Base-by-base conservation (phyloP, 2,797 vertebrate genomes). In the Cirrhinus molitorella region DNA sequence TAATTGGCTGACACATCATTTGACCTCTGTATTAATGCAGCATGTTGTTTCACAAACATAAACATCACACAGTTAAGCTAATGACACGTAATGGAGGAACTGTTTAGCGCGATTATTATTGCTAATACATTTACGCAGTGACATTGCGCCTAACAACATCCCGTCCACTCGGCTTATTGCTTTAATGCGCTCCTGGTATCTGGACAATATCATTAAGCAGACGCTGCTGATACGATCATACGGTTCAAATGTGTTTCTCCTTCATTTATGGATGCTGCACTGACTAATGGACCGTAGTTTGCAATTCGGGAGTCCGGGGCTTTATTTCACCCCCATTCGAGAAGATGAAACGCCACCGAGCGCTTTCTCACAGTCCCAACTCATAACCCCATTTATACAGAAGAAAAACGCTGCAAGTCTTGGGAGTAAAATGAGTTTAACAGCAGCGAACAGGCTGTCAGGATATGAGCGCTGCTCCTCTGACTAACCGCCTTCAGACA, bases 371-470 rank as follows among this genome's bases (percentile, higher is more conserved):
- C 43, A 81, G 67, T 51, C 57, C 37, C 31, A 65, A 73, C 28
- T 37, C 43, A 81, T 81, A 74, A 81, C 70, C 70, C 74, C 70
- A 73, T 81, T 81, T 63, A 51, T 7, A 49, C 45, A 81, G 21
- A 73, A 65, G 70, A 63, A 47, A 81, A 73, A 63, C 5, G 70
- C 43, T 80, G 79, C 47, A 68, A 68, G 79, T 80, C 70, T 19
- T 65, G 80, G 11, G 80, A 81, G 70, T 21, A 61, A 34, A 81
- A 61, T 34, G 55, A 80, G 66, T 43, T 55, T 40, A 80, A 70
- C 49, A 43, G 34, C 19, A 34, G 25, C 31, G 55, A 73, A 61
- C 25, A 49, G 23, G 37, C 79, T 80, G 78, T 80, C 65, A 53
- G 61, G 49, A 80, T 71, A 31, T 47, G 51, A 59, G 25, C 25